phyloP scores from a whole-genome alignment of 2,888 invertebrate species.

The Schrankia costaestrigalis region DNA sequence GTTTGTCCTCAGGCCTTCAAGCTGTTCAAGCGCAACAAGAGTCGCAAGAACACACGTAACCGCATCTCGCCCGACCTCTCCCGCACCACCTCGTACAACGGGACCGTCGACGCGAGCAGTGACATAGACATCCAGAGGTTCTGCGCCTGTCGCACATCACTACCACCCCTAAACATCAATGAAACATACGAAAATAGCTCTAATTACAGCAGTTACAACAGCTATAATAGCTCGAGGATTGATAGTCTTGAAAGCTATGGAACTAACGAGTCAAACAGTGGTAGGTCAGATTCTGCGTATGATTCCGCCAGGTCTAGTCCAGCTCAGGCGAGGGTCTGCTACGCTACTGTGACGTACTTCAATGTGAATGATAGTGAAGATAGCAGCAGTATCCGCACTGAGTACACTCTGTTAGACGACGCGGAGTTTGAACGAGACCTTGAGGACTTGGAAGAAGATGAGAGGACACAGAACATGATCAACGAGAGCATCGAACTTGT shows the following conservation, averaged over 20 bases:
- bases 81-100: constrained; percentile 64
- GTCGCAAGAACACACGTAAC: constrained; percentile 57
- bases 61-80: constrained; percentile 63
- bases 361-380: constrained; percentile 72
- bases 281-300: constrained; percentile 67
- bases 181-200: constrained; percentile 56
- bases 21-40: constrained; percentile 65
- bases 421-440: constrained; percentile 42
- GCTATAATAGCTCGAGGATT: constrained; percentile 57
- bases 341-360: constrained; percentile 70
- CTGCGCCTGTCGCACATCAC: constrained; percentile 64
- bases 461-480: constrained; percentile 66
- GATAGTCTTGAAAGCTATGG: constrained; percentile 55
- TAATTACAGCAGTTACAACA: constrained; percentile 59
- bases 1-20: constrained; percentile 66
- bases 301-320: constrained; percentile 68
- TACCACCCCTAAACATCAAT: constrained; percentile 48
- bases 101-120: constrained; percentile 66
- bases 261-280: constrained; percentile 46
- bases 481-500: constrained; percentile 71
- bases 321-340: constrained; percentile 53
- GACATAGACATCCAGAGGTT: constrained; percentile 67
- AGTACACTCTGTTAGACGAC: constrained; percentile 69
- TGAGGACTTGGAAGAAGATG: constrained; percentile 48
- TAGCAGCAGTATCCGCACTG: constrained; percentile 70